Percentiles rank a stretch among this genome's conserved stretches.
Conservation (phyloP, 2,113 vertebrate species). For the Charina bottae region DNA sequence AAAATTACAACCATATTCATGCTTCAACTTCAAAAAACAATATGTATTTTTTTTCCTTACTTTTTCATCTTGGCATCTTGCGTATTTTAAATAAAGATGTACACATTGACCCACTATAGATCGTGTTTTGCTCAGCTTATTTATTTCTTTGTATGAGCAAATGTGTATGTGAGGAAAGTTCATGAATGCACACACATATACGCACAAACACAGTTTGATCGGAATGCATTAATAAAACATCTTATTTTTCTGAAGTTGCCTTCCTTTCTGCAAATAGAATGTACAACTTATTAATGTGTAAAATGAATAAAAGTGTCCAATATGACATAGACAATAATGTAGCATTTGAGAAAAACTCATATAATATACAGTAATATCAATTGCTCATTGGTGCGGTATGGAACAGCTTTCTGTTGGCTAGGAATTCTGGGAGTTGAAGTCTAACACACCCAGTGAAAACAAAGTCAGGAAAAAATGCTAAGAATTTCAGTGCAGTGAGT, state of each 20-base stretch:
- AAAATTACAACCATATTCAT: conserved; percentile 75
- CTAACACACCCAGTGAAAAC: neutral
- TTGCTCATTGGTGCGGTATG: conserved; percentile 41
- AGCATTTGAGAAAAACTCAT: conserved; percentile 38
- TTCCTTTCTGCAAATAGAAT: conserved; percentile 66
- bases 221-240: conserved; percentile 69
- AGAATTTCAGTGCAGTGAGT: neutral
- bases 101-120: conserved; percentile 48
- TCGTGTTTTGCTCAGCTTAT: conserved; percentile 53
- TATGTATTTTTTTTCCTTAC: conserved; percentile 57
- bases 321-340: conserved; percentile 39
- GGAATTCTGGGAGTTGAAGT: neutral
- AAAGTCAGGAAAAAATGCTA: neutral
- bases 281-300: conserved; percentile 60
- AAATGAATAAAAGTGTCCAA: conserved; percentile 64
- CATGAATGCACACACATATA: conserved; percentile 63
- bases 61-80: conserved; percentile 58
- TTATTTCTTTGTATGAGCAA: conserved; percentile 60
- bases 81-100: conserved; percentile 71
- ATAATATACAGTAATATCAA: conserved; percentile 2
- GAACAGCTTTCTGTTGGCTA: neutral
- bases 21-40: conserved; percentile 73
- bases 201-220: conserved; percentile 57
- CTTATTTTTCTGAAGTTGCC: conserved; percentile 62
- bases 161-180: conserved; percentile 16